These are phyloP conservation scores for Nyctereutes procyonoides DNA, from an alignment of 2,113 vertebrate species.

Conservation along the genomic window DNA sequence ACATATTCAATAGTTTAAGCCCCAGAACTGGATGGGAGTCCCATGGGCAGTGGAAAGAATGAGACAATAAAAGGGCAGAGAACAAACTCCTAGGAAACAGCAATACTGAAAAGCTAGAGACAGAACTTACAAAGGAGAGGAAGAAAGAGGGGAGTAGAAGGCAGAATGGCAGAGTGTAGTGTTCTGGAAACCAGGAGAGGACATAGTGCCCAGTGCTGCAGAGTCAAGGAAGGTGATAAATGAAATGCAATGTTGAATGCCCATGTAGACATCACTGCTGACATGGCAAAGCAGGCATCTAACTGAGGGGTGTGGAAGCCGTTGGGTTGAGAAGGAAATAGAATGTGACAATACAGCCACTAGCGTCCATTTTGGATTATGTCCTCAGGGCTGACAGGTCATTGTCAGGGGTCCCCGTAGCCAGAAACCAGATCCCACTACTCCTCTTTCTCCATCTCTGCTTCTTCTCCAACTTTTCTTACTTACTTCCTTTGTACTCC, in stretches of 20 bases:
- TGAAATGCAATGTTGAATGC: neutral
- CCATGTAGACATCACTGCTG: neutral
- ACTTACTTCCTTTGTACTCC: neutral
- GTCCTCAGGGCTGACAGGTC: neutral
- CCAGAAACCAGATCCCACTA: neutral
- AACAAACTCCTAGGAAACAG: neutral
- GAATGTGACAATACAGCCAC: neutral
- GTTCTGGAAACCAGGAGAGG: neutral
- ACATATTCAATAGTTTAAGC: neutral
- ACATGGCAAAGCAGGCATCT: neutral
- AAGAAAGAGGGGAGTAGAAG: neutral
- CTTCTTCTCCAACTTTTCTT: neutral
- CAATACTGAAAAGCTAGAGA: neutral
- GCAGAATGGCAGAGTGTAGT: neutral
- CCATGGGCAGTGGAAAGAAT: neutral
- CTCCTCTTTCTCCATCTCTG: neutral
- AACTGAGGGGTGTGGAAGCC: neutral
- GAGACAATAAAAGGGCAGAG: neutral
- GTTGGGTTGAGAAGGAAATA: neutral
- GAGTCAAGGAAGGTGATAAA: neutral
- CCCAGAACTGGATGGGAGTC: neutral
- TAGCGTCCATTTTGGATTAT: neutral
- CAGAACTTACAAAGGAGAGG: neutral
- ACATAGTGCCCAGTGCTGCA: neutral
- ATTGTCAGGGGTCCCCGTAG: neutral